Conservation (phyloP, 1,140 invertebrate genomes). For the Drosophila varians region DNA sequence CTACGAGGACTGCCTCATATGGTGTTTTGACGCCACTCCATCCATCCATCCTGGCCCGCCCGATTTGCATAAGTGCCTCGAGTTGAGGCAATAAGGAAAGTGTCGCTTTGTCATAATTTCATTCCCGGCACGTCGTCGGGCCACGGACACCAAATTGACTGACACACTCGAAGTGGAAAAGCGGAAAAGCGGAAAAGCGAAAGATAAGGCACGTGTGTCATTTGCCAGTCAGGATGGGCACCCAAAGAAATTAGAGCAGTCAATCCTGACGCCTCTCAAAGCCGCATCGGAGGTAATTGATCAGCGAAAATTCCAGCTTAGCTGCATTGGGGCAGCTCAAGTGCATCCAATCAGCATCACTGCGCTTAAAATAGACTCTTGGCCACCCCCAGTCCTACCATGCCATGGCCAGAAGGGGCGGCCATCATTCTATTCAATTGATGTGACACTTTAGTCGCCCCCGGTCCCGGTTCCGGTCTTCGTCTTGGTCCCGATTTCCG, state of each 20-base stretch:
- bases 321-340: constrained; percentile 29
- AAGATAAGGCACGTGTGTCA: constrained; percentile 73
- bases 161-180: constrained; percentile 11
- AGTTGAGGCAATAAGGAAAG: constrained; percentile 45
- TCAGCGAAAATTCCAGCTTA: constrained; percentile 55
- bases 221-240: constrained; percentile 39
- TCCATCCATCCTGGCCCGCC: constrained; percentile 11
- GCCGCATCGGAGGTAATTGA: constrained; percentile 59
- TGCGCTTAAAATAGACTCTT: constrained; percentile 51
- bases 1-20: background rate
- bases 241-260: constrained; percentile 44
- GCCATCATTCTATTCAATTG: constrained; percentile 52
- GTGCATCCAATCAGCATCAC: constrained; percentile 50
- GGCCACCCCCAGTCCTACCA: constrained; percentile 5
- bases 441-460: constrained; percentile 24
- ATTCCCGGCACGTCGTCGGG: constrained; percentile 60
- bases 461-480: too few species aligned
- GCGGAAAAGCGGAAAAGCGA: background rate
- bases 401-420: background rate
- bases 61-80: constrained; percentile 59
- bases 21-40: background rate
- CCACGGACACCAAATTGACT: constrained; percentile 58
- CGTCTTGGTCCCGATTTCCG: constrained; percentile 8
- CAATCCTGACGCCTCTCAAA: constrained; percentile 13
- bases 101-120: constrained; percentile 59